Evolutionary conservation across 1,140 invertebrate genomes (phyloP).

Genomic region (Holotrichia oblita): DNA sequence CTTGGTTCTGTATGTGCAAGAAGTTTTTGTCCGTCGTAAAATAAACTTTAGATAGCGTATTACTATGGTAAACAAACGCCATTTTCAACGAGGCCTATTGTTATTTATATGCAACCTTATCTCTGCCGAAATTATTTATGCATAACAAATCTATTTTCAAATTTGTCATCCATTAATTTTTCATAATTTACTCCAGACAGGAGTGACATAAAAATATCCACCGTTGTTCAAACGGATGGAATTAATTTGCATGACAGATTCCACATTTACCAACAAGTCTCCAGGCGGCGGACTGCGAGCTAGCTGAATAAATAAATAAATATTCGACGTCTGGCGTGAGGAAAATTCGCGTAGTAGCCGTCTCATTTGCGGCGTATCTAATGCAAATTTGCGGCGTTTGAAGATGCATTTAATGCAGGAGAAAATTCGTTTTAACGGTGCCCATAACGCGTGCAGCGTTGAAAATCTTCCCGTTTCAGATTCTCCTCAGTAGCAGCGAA

Average conservation of each 20-base stretch:
- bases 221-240: constrained; percentile 18
- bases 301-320: constrained; percentile 30
- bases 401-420: constrained; percentile 27
- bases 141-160: too few species aligned
- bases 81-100: not conserved
- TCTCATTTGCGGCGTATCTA: constrained; percentile 32
- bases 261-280: constrained; percentile 1
- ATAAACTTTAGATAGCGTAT: not conserved
- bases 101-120: not conserved
- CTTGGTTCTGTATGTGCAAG: not conserved
- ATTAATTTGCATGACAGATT: not conserved
- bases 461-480: not conserved
- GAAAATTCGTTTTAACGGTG: constrained; percentile 21
- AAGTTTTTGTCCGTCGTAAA: constrained; percentile 4
- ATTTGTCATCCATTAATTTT: constrained; percentile 14
- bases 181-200: not conserved
- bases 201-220: not conserved
- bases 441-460: not conserved
- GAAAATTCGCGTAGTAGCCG: constrained; percentile 3
- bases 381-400: constrained; percentile 15
- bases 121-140: not conserved
- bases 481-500: too few species aligned
- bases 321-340: not conserved
- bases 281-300: not conserved
- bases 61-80: not conserved